Base-by-base conservation (phyloP, 2,113 vertebrate species). In the Dasyprocta punctata region DNA sequence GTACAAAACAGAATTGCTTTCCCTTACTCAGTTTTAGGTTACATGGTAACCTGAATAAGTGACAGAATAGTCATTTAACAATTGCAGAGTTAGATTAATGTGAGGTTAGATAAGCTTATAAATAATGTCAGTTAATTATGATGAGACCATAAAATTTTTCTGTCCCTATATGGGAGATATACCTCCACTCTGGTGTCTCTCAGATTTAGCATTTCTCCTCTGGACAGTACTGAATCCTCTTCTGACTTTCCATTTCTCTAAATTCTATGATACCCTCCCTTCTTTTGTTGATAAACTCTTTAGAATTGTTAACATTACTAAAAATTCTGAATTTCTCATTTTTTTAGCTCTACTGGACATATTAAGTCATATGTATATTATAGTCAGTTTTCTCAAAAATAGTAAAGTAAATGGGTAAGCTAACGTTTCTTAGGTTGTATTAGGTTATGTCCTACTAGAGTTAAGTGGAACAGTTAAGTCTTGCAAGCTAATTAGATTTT, bases 381-480 rank as follows among this genome's bases (percentile, higher is more conserved):
- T 69, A 96, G 69, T 96, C 44, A 95, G 92, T 97, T 96, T 95
- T 96, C 94, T 77, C 26, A 49, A 78, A 97, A 83, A 91, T 89
- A 94, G 77, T 92, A 86, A 61, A 61, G 49, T 24, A 90, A 97
- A 92, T n/a, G 61, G 41, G 90, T 96, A 95, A 10, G 17, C 54
- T 19, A 5, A 96, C 90, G 95, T 85, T 3, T 26, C 63, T 36
- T 92, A 73, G 4, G 10, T 67, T 96, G 44, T 91, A 86, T 92
- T 97, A 33, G 22, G 88, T 95, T 91, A 89, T 93, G 10, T 92
- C 77, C 60, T 91, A 63, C 73, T 61, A 44, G 4, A 82, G 54
- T 95, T 95, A 93, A 98, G 92, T 95, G 65, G 97, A 98, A 97
- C 84, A 80, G 87, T 97, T 97, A 97, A 93, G 95, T 86, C 77